These are phyloP conservation scores for Propsilocerus akamusi DNA, from an alignment of 1,140 invertebrate species.

Conservation along the genomic window DNA sequence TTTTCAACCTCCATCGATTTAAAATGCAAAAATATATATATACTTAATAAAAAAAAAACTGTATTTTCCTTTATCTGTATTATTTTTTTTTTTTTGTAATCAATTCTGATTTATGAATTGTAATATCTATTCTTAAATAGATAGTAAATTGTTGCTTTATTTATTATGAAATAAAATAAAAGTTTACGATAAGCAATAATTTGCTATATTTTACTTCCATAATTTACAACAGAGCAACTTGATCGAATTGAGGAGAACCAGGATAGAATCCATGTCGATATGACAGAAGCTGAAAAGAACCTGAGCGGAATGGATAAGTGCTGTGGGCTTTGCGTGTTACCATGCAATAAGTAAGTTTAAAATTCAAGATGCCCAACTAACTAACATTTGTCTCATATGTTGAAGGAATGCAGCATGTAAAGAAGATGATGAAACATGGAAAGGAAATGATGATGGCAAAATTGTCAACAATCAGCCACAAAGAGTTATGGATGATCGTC, in stretches of 20 bases:
- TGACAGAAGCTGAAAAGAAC: conserved; percentile 98
- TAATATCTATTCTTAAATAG: too few species aligned
- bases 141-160: too few species aligned
- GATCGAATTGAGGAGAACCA: conserved; percentile 98
- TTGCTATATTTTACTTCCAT: too few species aligned
- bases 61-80: too few species aligned
- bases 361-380: not conserved
- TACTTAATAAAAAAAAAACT: too few species aligned
- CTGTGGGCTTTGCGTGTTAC: conserved; percentile 92
- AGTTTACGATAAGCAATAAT: too few species aligned
- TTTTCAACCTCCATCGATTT: too few species aligned
- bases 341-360: conserved; percentile 80
- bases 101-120: too few species aligned
- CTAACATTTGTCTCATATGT: conserved; percentile 9
- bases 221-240: conserved; percentile 72
- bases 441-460: conserved; percentile 94
- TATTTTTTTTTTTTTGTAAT: too few species aligned
- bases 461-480: conserved; percentile 94
- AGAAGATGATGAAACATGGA: conserved; percentile 95
- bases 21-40: too few species aligned
- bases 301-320: conserved; percentile 99
- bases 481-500: conserved; percentile 86
- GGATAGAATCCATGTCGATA: conserved; percentile 98
- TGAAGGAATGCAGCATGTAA: conserved; percentile 76
- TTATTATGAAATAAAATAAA: too few species aligned